Evolutionary conservation across 2,113 vertebrate species (phyloP), one percentile per base, ranked within the genome.

Genomic region (Procavia capensis): DNA sequence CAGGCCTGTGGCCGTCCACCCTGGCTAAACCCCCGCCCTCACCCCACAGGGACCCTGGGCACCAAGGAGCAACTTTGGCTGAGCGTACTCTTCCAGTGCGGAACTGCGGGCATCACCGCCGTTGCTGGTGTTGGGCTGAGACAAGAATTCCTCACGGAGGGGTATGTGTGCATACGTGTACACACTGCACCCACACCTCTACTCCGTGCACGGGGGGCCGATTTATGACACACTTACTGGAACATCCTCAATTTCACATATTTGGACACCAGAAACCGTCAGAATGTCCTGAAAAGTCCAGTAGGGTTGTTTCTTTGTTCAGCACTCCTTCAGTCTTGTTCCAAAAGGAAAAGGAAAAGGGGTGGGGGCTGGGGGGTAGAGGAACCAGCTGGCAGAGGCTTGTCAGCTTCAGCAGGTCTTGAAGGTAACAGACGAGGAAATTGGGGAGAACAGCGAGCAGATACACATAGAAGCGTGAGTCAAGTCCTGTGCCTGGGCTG

Each of bases 151-250:
- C 13, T n/a, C 29, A 0, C 2, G 2, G 5, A 4, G 7, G 17
- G 25, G 8, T 29, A 45, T 25, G 27, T 16, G 13, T 34, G 5
- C 24, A 9, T 6, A 22, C 8, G n/a, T n/a, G 59, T 0, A 24
- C 22, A 47, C 13, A 19, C 47, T 81, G 7, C 54, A 11, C 27
- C 72, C 43, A 68, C 41, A 89, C 45, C 61, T 93, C 80, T 6
- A 34, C 79, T 74, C 78, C 54, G 61, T 63, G 79, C n/a, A 43
- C 22, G 75, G 66, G 61, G 34, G 78, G 89, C 94, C 91, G 79
- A 82, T 83, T 91, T 83, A 93, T 97, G 93, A 86, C 96, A 96
- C 89, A 95, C 94, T 87, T 93, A 64, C 63, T 93, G 95, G 89
- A 92, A 96, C 59, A 63, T 63, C 4, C 66, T 88, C 90, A 66